Evolutionary conservation across 1,140 invertebrate genomes (phyloP).

Genomic region (Maconellicoccus hirsutus): DNA sequence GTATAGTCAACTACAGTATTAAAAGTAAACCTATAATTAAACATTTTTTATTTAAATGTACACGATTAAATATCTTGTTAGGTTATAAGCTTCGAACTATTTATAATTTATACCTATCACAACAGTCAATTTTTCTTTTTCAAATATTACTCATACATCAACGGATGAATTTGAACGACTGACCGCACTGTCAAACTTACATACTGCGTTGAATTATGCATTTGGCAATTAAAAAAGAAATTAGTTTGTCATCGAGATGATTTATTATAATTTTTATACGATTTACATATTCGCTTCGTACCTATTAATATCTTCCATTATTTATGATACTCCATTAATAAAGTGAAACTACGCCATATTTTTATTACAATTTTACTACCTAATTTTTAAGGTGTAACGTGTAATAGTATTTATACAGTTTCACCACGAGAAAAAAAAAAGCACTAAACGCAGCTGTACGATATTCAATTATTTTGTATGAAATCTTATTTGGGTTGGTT

Average conservation of each 20-base stretch:
- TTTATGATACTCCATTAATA: neutral
- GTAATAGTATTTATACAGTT: neutral
- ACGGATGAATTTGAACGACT: neutral
- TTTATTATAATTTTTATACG: neutral
- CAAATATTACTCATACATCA: neutral
- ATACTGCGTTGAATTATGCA: neutral
- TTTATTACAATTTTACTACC: neutral
- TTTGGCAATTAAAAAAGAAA: neutral
- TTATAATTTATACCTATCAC: neutral
- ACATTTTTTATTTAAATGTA: no score
- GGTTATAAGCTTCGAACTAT: no score
- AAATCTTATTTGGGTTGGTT: neutral
- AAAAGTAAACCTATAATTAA: no score
- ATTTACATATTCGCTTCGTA: neutral
- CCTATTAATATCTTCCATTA: neutral
- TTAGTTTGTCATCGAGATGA: neutral
- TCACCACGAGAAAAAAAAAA: no score
- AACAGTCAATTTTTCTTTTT: neutral
- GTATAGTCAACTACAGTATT: no score
- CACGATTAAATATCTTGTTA: no score
- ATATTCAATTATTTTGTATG: constrained; percentile 10
- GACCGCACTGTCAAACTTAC: neutral
- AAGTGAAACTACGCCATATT: neutral
- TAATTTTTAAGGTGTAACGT: neutral
- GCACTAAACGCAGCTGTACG: neutral